phyloP scores from a whole-genome alignment of 2,797 vertebrate species.

The Acrossocheilus fasciatus region DNA sequence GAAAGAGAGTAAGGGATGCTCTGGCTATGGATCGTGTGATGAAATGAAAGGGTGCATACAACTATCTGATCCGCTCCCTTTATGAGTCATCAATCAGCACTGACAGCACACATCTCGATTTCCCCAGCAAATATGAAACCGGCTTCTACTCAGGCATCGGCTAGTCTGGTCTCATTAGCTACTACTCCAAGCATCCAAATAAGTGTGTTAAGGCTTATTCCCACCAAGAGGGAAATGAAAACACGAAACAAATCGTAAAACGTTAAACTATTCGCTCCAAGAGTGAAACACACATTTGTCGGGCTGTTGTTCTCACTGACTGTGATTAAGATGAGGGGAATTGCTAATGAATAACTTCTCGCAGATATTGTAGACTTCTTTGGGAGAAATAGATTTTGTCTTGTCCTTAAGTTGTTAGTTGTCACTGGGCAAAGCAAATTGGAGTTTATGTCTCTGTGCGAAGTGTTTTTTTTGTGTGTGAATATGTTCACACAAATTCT shows the following conservation, averaged over 20 bases:
- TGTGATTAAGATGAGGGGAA: background rate
- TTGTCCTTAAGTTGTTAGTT: background rate
- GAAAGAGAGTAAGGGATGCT: constrained; percentile 43
- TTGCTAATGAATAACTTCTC: background rate
- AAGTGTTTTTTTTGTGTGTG: background rate
- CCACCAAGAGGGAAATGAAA: constrained; percentile 12
- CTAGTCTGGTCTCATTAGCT: constrained; percentile 28
- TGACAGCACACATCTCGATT: constrained; percentile 45
- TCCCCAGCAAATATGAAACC: constrained; percentile 29
- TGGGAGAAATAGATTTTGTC: background rate
- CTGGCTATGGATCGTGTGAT: constrained; percentile 60
- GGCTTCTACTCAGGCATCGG: background rate
- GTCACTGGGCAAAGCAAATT: too few species aligned
- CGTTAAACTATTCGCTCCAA: background rate
- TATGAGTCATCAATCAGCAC: constrained; percentile 71
- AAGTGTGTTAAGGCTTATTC: constrained; percentile 15
- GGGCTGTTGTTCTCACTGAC: background rate
- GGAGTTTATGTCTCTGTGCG: background rate
- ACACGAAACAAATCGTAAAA: background rate
- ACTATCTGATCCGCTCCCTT: constrained; percentile 52
- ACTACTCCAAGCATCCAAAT: constrained; percentile 26
- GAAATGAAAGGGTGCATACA: constrained; percentile 55
- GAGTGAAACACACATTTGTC: background rate
- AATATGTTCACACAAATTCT: background rate
- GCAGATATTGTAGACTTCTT: background rate